A percentile compares a stretch with the other conserved stretches of the same genome.
phyloP scores from a whole-genome alignment of 2,888 invertebrate species.

The Cheilosia grossa region DNA sequence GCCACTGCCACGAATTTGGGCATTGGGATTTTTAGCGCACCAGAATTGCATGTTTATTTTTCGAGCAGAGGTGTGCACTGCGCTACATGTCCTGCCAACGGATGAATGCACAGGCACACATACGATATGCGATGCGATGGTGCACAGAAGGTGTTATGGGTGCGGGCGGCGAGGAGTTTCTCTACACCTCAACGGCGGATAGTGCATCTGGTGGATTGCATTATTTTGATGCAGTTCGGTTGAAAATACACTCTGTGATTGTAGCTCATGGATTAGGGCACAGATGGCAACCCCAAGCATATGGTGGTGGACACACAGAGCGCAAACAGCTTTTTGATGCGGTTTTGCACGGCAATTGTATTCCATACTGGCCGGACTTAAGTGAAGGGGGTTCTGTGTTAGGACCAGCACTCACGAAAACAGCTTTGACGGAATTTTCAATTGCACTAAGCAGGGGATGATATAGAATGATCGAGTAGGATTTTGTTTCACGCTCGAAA shows the following conservation, averaged over 20 bases:
- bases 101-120: constrained; percentile 53
- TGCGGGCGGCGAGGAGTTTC: background rate
- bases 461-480: background rate
- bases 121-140: background rate
- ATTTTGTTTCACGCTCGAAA: constrained; percentile 9
- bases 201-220: constrained; percentile 40
- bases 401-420: constrained; percentile 30
- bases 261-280: constrained; percentile 55
- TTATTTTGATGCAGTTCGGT: constrained; percentile 69
- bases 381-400: constrained; percentile 23
- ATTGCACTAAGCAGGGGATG: constrained; percentile 2
- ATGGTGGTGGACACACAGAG: constrained; percentile 32
- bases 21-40: constrained; percentile 50
- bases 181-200: constrained; percentile 16
- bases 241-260: constrained; percentile 62
- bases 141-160: background rate
- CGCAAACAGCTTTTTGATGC: constrained; percentile 48
- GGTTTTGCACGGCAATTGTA: constrained; percentile 55
- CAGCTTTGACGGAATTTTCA: constrained; percentile 53
- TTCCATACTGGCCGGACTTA: constrained; percentile 15
- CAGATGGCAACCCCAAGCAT: constrained; percentile 33
- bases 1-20: constrained; percentile 32
- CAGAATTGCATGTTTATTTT: constrained; percentile 45
- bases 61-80: constrained; percentile 20
- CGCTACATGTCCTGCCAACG: constrained; percentile 51